These are phyloP conservation scores for Homarus americanus DNA, from an alignment of 1,140 invertebrate species.

Conservation along the genomic window DNA sequence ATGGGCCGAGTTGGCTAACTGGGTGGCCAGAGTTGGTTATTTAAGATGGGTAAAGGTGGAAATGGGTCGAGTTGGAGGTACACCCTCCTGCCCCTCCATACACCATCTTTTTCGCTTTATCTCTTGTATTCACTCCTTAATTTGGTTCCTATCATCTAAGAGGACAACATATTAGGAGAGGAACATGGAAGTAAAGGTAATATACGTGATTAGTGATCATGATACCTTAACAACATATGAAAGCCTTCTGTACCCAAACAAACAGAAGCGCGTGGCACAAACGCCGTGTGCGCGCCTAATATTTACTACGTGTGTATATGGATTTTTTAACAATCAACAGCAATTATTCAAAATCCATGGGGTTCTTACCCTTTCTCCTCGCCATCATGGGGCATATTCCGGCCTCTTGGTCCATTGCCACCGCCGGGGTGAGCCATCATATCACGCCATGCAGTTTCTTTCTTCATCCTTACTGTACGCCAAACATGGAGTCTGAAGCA, in stretches of 20 bases:
- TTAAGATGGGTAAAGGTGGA: too few species aligned
- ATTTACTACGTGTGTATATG: constrained; percentile 36
- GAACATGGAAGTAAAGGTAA: too few species aligned
- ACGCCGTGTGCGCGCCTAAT: constrained; percentile 59
- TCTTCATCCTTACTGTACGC: constrained; percentile 57
- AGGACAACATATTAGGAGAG: too few species aligned
- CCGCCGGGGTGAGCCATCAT: constrained; percentile 69
- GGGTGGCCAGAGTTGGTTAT: too few species aligned
- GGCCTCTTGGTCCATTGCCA: constrained; percentile 70
- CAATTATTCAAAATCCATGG: neutral
- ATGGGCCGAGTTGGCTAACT: too few species aligned
- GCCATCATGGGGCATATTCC: constrained; percentile 72
- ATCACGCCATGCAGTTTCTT: constrained; percentile 71
- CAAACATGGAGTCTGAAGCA: constrained; percentile 66
- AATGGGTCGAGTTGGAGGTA: too few species aligned
- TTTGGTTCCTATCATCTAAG: too few species aligned
- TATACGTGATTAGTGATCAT: too few species aligned
- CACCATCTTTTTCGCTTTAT: too few species aligned
- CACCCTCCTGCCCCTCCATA: too few species aligned
- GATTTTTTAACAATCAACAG: neutral
- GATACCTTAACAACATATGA: too few species aligned
- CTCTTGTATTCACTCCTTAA: too few species aligned
- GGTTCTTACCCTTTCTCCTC: constrained; percentile 72
- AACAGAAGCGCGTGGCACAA: constrained; percentile 66
- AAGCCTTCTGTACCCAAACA: constrained; percentile 58